Evolutionary conservation across 2,888 invertebrate species (phyloP).

Genomic region (Ptychoptera albimana): DNA sequence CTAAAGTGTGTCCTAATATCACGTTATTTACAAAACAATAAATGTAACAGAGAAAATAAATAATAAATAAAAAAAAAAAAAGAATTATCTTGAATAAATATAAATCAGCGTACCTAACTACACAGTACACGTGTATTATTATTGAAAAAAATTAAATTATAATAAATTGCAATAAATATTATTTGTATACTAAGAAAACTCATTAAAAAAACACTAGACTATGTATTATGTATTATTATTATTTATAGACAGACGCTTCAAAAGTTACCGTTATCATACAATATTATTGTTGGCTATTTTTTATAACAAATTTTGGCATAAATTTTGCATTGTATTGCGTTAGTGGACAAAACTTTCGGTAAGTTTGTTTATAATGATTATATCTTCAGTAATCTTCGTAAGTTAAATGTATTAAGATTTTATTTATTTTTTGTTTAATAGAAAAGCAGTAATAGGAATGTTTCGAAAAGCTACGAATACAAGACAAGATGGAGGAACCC

Average conservation of each 20-base stretch:
- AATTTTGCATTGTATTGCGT: conserved; percentile 71
- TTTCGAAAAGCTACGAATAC: conserved; percentile 22
- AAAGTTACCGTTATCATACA: conserved; percentile 41
- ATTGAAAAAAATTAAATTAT: too few relatives aligned
- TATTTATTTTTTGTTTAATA: conserved; percentile 14
- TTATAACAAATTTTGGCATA: conserved; percentile 69
- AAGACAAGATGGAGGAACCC: conserved; percentile 25
- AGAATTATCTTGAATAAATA: too few relatives aligned
- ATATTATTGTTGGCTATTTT: conserved; percentile 49
- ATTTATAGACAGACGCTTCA: conserved; percentile 27
- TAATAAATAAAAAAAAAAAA: too few relatives aligned
- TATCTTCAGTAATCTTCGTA: neutral
- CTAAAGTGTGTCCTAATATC: too few relatives aligned
- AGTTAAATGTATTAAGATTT: neutral
- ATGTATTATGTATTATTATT: neutral
- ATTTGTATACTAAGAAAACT: neutral
- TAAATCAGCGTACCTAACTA: too few relatives aligned
- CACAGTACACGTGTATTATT: too few relatives aligned
- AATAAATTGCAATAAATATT: neutral
- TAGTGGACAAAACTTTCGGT: conserved; percentile 64
- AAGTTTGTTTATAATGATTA: conserved; percentile 21
- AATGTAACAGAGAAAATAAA: too few relatives aligned
- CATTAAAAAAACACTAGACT: neutral
- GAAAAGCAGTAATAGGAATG: conserved; percentile 27
- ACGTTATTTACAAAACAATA: too few relatives aligned